phyloP scores from a whole-genome alignment of 2,888 invertebrate species.

The Macrosiphum euphorbiae region DNA sequence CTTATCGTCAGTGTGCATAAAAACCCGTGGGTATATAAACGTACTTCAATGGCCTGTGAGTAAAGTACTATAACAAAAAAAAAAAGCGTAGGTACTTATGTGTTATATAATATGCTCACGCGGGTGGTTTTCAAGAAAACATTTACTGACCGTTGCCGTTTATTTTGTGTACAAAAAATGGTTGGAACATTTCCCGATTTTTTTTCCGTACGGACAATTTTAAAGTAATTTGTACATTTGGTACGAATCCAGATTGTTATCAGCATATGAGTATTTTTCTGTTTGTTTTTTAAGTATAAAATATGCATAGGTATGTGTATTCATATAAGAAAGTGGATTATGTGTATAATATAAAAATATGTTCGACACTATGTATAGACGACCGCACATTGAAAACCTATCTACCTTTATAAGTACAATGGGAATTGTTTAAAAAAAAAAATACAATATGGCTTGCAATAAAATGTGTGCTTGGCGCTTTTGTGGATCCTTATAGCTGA shows the following conservation, averaged over 20 bases:
- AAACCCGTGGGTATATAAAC: background rate
- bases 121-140: constrained; percentile 22
- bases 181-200: constrained; percentile 49
- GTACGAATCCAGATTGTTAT: constrained; percentile 45
- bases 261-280: constrained; percentile 12
- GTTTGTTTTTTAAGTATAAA: background rate
- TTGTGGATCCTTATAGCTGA: background rate
- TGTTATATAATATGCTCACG: constrained; percentile 3
- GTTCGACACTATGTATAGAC: background rate
- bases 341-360: background rate
- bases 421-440: background rate
- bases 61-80: background rate
- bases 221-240: constrained; percentile 43
- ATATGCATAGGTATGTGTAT: background rate
- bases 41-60: background rate
- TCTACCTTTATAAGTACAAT: background rate
- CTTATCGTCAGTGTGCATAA: background rate
- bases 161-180: constrained; percentile 46
- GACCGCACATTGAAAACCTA: background rate
- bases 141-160: constrained; percentile 33
- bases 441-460: background rate
- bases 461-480: background rate
- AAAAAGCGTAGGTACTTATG: background rate
- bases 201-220: constrained; percentile 30
- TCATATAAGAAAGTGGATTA: background rate